These are phyloP conservation scores for Bombus balteatus DNA, from an alignment of 1,140 invertebrate genomes.

Conservation along the genomic window DNA sequence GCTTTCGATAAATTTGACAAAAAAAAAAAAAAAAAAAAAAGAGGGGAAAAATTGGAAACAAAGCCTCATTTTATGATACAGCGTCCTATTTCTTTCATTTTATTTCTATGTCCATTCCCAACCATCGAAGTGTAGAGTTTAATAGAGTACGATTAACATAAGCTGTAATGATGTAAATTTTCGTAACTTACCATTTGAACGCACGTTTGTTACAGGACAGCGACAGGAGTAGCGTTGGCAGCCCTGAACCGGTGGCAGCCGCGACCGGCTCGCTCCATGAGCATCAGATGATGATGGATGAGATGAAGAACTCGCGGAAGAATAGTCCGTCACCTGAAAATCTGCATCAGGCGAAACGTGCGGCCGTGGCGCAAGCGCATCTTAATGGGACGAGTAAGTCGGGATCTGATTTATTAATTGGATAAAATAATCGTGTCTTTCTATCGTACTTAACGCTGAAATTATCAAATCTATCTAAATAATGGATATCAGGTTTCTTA, in stretches of 20 bases:
- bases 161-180: not conserved
- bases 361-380: constrained; percentile 82
- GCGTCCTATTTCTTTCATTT: not conserved
- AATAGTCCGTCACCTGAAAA: constrained; percentile 78
- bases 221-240: constrained; percentile 87
- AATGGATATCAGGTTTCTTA: too few species aligned
- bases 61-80: not conserved
- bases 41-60: not conserved
- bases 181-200: not conserved
- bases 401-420: not conserved
- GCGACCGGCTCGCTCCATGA: constrained; percentile 81
- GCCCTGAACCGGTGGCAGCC: constrained; percentile 86
- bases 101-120: too few species aligned
- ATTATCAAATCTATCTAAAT: too few species aligned
- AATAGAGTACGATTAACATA: not conserved
- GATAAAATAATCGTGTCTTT: too few species aligned
- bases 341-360: constrained; percentile 81
- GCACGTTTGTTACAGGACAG: constrained; percentile 85
- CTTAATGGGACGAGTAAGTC: constrained; percentile 90
- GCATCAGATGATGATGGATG: constrained; percentile 80
- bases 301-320: constrained; percentile 78
- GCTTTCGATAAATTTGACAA: not conserved
- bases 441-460: too few species aligned
- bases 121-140: not conserved
- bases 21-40: not conserved